Evolutionary conservation across 2,888 invertebrate species (phyloP), one percentile per base, ranked within the genome.

Genomic region (Tetrapedia diversipes): DNA sequence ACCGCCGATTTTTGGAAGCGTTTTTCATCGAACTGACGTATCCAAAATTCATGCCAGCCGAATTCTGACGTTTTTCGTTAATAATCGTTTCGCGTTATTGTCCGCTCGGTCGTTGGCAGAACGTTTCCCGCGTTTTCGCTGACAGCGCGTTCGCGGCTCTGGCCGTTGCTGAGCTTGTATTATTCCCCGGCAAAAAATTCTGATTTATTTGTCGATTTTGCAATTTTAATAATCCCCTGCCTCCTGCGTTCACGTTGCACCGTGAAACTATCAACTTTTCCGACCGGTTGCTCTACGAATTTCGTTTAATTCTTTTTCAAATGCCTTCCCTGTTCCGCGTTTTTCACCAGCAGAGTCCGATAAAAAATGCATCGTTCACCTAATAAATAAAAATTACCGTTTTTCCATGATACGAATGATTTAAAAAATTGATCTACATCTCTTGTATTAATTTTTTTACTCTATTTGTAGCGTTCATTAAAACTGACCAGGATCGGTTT

Each of bases 161-260:
- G 24, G 2, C 61, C 27, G 10, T 51, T 39, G 71, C 59, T 60
- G 72, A 70, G 24, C 43, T 37, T 14, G 51, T 72, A 74, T 73
- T 57, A 73, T 74, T 59, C 22, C 14, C 34, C 29, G 57, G 11
- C 11, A 45, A 57, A 72, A 64, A 59, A 64, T 59, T 72, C 64
- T 64, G 74, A 74, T 74, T 74, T 74, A 72, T 74, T 59, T 45
- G 73, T 59, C 74, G 74, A 64, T 59, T 53, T 51, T 24, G 51
- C 70, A 32, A 59, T 72, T 74, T 74, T 54, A 72, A 59, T 53
- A 59, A 53, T 32, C 51, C 39, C 2, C 53, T 45, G 19, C 7
- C 29, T 24, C 19, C 14, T 4, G 10, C 14, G 7, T 4, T 7
- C 34, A 2, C n/a, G 24, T 39, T n/a, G 11, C 39, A 19, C n/a